Evolutionary conservation across 2,888 invertebrate species (phyloP).

Genomic region (Papilio protenor): DNA sequence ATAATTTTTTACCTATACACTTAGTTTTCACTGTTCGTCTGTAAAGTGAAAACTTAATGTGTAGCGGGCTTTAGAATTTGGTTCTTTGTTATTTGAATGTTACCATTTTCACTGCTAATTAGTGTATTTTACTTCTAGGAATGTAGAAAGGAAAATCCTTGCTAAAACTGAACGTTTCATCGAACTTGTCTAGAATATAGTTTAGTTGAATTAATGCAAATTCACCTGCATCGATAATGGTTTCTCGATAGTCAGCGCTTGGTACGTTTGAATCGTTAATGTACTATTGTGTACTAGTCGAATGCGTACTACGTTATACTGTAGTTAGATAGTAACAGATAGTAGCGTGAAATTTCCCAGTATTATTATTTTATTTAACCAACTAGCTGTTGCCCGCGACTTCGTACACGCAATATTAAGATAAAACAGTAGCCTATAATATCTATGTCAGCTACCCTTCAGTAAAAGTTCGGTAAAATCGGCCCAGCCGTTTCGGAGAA

Average conservation of each 20-base stretch:
- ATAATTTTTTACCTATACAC: too few relatives aligned
- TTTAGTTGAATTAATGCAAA: conserved; percentile 26
- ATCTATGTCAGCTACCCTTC: too few relatives aligned
- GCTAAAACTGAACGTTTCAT: not conserved
- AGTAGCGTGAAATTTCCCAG: not conserved
- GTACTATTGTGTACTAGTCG: conserved; percentile 16
- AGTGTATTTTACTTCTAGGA: not conserved
- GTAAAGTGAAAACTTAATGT: too few relatives aligned
- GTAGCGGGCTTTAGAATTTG: not conserved
- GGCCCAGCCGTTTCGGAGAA: too few relatives aligned
- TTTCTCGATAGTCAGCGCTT: conserved; percentile 4
- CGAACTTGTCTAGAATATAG: conserved; percentile 10
- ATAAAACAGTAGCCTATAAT: too few relatives aligned
- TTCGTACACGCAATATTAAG: too few relatives aligned
- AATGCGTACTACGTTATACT: not conserved
- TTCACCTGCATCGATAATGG: conserved; percentile 22
- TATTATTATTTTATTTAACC: not conserved
- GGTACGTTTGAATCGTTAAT: conserved; percentile 23
- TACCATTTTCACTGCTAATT: not conserved
- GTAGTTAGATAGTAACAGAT: not conserved
- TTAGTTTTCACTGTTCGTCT: too few relatives aligned
- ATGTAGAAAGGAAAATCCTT: not conserved
- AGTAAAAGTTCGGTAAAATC: too few relatives aligned
- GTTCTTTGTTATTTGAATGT: not conserved
- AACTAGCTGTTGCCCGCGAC: too few relatives aligned